A percentile compares a stretch with the other conserved stretches of the same genome.
phyloP scores from a whole-genome alignment of 2,113 vertebrate genomes.

The Pygathrix nemaeus region DNA sequence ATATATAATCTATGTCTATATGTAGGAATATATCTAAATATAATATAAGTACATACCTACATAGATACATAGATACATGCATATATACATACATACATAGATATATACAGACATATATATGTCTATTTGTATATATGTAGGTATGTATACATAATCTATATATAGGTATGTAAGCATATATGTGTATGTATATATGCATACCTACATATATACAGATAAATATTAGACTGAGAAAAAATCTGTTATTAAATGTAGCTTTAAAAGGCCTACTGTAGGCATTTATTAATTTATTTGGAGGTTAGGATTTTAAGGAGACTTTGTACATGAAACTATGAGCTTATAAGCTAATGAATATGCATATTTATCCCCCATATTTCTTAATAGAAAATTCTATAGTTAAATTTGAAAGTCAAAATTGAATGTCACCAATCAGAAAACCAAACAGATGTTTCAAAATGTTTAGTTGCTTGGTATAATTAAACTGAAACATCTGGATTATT shows the following conservation, averaged over 20 bases:
- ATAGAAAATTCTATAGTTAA: not conserved
- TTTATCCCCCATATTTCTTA: not conserved
- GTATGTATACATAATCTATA: no score
- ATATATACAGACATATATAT: no score
- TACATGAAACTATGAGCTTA: not conserved
- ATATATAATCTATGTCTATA: no score
- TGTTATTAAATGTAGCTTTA: not conserved
- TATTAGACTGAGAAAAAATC: not conserved
- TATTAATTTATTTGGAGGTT: not conserved
- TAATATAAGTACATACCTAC: no score
- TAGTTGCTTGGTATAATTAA: not conserved
- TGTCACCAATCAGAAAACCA: conserved; percentile 1
- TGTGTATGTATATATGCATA: not conserved
- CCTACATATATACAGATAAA: not conserved
- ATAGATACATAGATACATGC: no score
- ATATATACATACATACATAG: no score
- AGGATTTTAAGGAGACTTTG: not conserved
- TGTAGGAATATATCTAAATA: no score
- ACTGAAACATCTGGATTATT: conserved; percentile 22
- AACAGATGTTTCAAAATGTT: conserved; percentile 36
- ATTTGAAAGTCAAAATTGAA: not conserved
- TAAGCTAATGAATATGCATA: not conserved
- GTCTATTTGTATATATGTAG: no score
- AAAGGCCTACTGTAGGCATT: not conserved
- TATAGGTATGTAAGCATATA: no score